These are phyloP conservation scores for Saxicola maurus DNA, from an alignment of 2,797 vertebrate genomes.

Conservation along the genomic window DNA sequence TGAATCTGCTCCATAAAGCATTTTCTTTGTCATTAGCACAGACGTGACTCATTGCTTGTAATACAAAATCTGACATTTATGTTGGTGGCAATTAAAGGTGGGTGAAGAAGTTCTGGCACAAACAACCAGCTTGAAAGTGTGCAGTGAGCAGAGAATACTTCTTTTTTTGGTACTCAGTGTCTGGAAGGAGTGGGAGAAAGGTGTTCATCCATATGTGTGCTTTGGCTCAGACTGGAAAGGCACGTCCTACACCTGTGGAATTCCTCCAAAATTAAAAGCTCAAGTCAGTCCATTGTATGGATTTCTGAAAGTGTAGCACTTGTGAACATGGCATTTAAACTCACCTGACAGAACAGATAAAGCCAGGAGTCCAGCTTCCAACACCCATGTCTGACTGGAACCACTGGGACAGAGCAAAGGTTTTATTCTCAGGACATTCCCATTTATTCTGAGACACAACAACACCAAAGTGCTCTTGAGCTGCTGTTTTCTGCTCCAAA, in stretches of 20 bases:
- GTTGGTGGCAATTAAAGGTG: slow-evolving; percentile 10
- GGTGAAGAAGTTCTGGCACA: slow-evolving; percentile 5
- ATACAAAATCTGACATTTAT: slow-evolving; percentile 19
- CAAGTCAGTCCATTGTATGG: not conserved
- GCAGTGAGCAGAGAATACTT: not conserved
- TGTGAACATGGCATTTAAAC: not conserved
- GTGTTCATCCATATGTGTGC: not conserved
- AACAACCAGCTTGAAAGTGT: not conserved
- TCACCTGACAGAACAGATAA: not conserved
- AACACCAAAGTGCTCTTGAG: not conserved
- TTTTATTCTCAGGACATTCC: not conserved
- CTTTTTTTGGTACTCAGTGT: not conserved
- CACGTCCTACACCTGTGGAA: not conserved
- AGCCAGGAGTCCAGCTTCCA: not conserved
- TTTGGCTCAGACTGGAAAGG: not conserved
- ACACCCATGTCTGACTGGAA: not conserved
- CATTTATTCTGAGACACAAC: not conserved
- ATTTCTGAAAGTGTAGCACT: not conserved
- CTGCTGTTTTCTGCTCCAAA: not conserved
- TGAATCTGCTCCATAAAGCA: slow-evolving; percentile 32
- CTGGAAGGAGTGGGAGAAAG: not conserved
- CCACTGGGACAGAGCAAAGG: not conserved
- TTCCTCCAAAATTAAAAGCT: not conserved
- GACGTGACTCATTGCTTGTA: slow-evolving; percentile 39
- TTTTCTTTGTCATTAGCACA: slow-evolving; percentile 49